Conservation (phyloP, 2,113 vertebrate species). For the Hyla sarda region DNA sequence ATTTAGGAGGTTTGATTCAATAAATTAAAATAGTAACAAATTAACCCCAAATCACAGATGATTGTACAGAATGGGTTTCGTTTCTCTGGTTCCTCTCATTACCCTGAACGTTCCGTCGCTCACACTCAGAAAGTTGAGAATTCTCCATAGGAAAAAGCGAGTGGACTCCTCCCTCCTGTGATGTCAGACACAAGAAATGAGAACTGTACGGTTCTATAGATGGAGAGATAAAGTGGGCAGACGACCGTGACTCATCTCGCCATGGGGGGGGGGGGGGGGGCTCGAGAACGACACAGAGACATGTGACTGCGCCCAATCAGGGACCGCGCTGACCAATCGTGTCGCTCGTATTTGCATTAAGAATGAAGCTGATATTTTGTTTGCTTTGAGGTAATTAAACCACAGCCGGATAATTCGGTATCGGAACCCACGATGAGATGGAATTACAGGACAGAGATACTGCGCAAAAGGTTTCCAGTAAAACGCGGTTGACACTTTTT, state of each 20-base stretch:
- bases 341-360: constrained; percentile 34
- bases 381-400: constrained; percentile 7
- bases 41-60: too few relatives aligned
- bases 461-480: constrained; percentile 4
- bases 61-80: too few relatives aligned
- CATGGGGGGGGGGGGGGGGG: too few relatives aligned
- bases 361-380: background rate
- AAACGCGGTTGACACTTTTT: background rate
- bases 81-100: background rate
- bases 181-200: constrained; percentile 57
- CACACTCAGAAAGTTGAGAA: background rate
- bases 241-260: constrained; percentile 48
- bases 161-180: constrained; percentile 15
- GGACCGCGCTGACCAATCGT: constrained; percentile 20
- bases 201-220: constrained; percentile 34
- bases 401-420: background rate
- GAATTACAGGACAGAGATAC: background rate
- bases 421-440: background rate
- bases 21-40: too few relatives aligned
- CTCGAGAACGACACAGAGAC: too few relatives aligned
- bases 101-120: background rate
- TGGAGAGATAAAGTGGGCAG: constrained; percentile 49
- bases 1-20: too few relatives aligned
- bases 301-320: background rate
- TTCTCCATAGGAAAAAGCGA: constrained; percentile 14